These are phyloP conservation scores for Mus pahari DNA, from an alignment of 2,113 vertebrate species.

Conservation along the genomic window DNA sequence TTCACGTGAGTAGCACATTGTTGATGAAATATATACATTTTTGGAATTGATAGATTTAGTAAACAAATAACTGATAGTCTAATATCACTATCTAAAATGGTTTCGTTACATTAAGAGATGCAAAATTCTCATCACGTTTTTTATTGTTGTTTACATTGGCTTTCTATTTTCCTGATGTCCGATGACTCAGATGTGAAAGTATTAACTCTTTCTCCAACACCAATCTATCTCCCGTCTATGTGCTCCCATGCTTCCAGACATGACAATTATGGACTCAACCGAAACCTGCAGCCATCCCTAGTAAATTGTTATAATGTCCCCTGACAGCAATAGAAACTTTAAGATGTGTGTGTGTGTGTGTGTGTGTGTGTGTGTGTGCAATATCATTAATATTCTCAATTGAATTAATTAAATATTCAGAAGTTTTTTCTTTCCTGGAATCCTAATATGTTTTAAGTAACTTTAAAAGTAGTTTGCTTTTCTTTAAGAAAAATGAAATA, in stretches of 20 bases:
- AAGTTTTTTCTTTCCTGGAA: background rate
- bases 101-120: background rate
- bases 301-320: background rate
- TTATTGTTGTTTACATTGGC: background rate
- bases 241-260: background rate
- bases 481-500: background rate
- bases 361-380: background rate
- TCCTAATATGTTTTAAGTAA: background rate
- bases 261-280: background rate
- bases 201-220: background rate
- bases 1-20: background rate
- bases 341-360: background rate
- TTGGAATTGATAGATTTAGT: background rate
- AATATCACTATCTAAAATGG: background rate
- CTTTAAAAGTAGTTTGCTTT: background rate
- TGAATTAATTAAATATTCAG: background rate
- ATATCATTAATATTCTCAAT: background rate
- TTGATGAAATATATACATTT: background rate
- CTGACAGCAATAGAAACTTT: background rate
- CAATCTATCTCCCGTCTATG: background rate
- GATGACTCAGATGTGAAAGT: background rate
- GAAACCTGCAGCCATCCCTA: background rate
- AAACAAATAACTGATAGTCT: background rate
- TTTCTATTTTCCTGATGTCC: background rate
- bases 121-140: background rate